Percentiles rank a stretch among this genome's conserved stretches.
Conservation (phyloP, 1,140 invertebrate species). For the Homarus americanus region DNA sequence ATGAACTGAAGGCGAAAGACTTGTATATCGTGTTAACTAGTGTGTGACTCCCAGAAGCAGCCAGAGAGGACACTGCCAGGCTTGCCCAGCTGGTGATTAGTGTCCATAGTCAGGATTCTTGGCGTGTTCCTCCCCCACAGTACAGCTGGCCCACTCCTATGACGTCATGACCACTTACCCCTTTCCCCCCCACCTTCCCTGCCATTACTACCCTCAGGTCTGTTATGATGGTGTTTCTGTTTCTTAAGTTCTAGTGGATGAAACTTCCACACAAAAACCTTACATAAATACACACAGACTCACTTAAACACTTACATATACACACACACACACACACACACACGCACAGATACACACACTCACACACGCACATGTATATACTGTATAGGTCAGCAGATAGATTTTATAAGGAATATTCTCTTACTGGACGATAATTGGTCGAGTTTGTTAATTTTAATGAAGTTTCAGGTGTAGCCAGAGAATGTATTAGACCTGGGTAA, state of each 20-base stretch:
- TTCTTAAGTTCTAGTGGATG: no score
- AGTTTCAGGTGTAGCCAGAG: neutral
- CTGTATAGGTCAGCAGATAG: no score
- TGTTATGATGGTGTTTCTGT: no score
- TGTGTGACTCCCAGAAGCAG: no score
- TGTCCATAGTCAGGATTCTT: neutral
- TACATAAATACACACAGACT: neutral
- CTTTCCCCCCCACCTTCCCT: no score
- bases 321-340: constrained; percentile 15
- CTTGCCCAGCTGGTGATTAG: neutral
- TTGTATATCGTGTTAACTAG: no score
- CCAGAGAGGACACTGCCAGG: neutral
- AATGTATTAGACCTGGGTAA: neutral
- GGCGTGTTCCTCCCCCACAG: neutral
- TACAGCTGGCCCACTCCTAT: neutral
- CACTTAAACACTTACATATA: neutral
- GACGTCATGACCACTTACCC: no score
- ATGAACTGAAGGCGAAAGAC: no score
- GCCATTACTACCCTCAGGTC: no score
- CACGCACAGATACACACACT: neutral
- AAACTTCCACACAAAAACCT: neutral
- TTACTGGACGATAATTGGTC: neutral
- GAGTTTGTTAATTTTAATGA: neutral
- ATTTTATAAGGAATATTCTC: neutral
- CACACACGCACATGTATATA: neutral